Conservation (phyloP, 2,888 invertebrate genomes). For the Caenorhabditis wallacei region DNA sequence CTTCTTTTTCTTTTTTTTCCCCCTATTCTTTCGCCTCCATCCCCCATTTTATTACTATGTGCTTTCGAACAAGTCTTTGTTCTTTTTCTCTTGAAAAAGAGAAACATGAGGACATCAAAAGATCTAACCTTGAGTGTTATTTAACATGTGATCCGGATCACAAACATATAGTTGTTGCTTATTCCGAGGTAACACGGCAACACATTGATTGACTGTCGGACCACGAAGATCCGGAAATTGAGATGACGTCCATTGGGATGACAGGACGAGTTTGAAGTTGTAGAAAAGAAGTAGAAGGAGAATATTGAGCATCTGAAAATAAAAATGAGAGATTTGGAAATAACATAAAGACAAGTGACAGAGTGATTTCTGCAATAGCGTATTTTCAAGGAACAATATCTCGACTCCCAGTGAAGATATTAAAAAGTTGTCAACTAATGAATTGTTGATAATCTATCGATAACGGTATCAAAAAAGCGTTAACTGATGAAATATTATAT, state of each 20-base stretch:
- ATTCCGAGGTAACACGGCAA: conserved; percentile 62
- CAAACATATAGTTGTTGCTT: conserved; percentile 81
- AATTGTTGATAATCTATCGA: too few species aligned
- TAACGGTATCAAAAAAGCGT: too few species aligned
- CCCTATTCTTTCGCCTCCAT: conserved; percentile 5
- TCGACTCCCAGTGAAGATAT: too few species aligned
- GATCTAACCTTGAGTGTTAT: conserved; percentile 79
- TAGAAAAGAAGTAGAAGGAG: conserved; percentile 44
- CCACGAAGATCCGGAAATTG: conserved; percentile 77
- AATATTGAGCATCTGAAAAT: conserved; percentile 18
- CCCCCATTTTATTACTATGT: conserved; percentile 51
- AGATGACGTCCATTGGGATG: conserved; percentile 74
- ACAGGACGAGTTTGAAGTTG: not conserved
- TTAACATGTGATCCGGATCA: conserved; percentile 82
- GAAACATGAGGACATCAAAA: conserved; percentile 16
- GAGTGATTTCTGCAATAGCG: too few species aligned
- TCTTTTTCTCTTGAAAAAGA: conserved; percentile 6
- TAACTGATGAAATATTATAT: too few species aligned
- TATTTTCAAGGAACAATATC: too few species aligned
- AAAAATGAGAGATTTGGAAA: not conserved
- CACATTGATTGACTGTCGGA: conserved; percentile 76
- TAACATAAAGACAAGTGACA: too few species aligned
- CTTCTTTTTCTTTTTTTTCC: not conserved
- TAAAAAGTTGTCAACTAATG: too few species aligned
- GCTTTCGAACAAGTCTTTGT: conserved; percentile 27